Evolutionary conservation across 2,113 vertebrate species (phyloP).

Genomic region (Gallinago undulata): DNA sequence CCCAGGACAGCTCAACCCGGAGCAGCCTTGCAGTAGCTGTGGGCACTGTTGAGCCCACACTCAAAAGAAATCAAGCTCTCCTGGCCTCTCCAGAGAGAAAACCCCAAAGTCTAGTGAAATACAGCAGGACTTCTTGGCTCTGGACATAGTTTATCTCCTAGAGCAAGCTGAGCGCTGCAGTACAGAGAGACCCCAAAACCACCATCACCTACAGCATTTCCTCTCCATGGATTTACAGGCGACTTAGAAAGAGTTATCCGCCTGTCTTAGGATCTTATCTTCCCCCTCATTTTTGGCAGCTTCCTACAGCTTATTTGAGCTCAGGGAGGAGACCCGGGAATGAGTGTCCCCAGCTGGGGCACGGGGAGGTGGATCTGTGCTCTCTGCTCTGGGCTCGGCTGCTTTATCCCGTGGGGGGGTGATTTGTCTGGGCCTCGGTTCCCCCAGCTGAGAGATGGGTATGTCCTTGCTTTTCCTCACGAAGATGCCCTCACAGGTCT

Average conservation of each 20-base stretch:
- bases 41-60: neutral
- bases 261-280: neutral
- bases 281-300: neutral
- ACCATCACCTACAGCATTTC: neutral
- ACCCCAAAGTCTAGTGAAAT: neutral
- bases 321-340: neutral
- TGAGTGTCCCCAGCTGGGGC: neutral
- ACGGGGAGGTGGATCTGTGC: neutral
- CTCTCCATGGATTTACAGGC: neutral
- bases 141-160: neutral
- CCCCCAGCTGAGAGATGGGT: neutral
- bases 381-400: neutral
- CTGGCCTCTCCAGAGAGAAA: neutral
- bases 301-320: neutral
- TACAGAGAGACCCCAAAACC: neutral
- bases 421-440: neutral
- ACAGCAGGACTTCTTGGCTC: neutral
- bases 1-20: fast-evolving
- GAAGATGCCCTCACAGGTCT: neutral
- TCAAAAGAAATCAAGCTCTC: neutral
- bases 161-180: neutral
- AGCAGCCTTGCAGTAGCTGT: neutral
- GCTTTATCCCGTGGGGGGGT: fast-evolving
- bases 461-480: neutral
- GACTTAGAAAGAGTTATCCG: neutral